A percentile compares a stretch with the other conserved stretches of the same genome.
phyloP scores from a whole-genome alignment of 2,113 vertebrate genomes.

The Chlorodrepanis virens region DNA sequence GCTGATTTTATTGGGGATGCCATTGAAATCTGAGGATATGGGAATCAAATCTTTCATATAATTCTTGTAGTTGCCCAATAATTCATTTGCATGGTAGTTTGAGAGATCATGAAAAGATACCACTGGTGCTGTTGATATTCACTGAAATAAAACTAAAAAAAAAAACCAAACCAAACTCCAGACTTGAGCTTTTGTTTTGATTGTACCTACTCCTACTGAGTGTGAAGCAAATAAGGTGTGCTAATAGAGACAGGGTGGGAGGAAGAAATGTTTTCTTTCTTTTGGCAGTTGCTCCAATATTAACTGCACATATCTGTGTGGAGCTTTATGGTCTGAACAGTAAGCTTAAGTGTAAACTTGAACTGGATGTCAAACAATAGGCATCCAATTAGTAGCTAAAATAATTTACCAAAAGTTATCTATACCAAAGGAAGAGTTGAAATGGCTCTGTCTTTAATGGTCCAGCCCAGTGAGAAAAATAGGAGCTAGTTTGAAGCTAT shows the following conservation, averaged over 20 bases:
- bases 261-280: neutral
- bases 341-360: neutral
- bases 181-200: neutral
- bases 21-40: neutral
- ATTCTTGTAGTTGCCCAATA: neutral
- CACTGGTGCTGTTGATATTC: rapidly evolving
- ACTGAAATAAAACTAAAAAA: neutral
- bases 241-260: rapidly evolving
- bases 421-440: neutral
- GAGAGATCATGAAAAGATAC: neutral
- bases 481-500: neutral
- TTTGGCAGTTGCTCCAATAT: neutral
- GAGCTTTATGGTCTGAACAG: neutral
- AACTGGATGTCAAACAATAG: neutral
- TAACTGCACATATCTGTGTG: neutral
- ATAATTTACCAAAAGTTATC: neutral
- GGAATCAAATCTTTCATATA: neutral
- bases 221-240: neutral
- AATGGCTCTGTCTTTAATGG: neutral
- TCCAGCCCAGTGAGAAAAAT: neutral
- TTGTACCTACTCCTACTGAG: neutral
- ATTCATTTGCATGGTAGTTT: neutral
- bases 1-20: neutral
- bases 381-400: neutral
- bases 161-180: neutral